Base-by-base conservation (phyloP, 2,888 invertebrate genomes). In the Synanthedon vespiformis region DNA sequence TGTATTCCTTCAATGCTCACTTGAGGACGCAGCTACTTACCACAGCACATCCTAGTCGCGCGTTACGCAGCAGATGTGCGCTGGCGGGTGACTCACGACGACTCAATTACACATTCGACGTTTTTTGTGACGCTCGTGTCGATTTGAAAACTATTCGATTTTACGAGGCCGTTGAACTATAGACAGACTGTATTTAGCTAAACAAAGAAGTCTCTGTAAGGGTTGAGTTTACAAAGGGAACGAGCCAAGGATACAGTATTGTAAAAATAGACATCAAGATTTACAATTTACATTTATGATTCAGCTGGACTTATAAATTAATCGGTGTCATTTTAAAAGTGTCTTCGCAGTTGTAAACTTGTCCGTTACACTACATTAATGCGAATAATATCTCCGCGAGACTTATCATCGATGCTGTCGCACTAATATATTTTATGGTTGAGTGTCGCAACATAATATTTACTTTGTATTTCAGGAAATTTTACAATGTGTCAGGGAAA, bases 51-150 rank as follows among this genome's bases (percentile, higher is more conserved):
- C 59, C 62, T 48, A 57, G 56, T 58, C 62, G 44, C 48, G 69
- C 69, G 64, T 69, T 67, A 67, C 70, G 65, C 66, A 74, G 79
- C 86, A 85, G 86, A 85, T 86, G 86, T 80, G 77, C 71, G 59
- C 54, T 60, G 63, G 61, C 58, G 71, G 67, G 77, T 85, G 84
- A 85, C 75, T 85, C 85, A 85, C 80, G 72, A 84, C 80, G 81
- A 79, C 85, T 86, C 85, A 82, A 86, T 85, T 86, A 85, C 85
- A 81, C 74, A 81, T 84, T 84, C 83, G 82, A 84, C 76, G 80
- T 81, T 83, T 84, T 78, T 79, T 77, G 78, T 61, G 64, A 63
- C 60, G 60, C 65, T 34, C 62, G 63, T 62, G 65, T 66, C 70
- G 72, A 79, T 76, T 65, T 64, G 62, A 70, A 70, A 74, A 73